These are phyloP conservation scores for Leptopilina boulardi DNA, from an alignment of 1,140 invertebrate genomes.

Conservation along the genomic window DNA sequence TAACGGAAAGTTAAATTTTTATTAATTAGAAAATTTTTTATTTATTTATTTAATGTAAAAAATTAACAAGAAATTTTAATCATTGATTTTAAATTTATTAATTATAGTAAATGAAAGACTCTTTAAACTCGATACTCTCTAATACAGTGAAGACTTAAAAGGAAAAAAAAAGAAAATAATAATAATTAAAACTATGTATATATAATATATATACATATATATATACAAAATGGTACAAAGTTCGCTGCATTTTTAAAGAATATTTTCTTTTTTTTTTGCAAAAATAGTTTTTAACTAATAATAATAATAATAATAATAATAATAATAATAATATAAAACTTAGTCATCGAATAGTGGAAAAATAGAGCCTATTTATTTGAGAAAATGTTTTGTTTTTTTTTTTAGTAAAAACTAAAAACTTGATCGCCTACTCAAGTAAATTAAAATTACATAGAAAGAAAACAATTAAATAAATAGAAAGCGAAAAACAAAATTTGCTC, in stretches of 20 bases:
- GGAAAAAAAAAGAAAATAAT: too few relatives aligned
- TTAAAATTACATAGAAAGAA: too few relatives aligned
- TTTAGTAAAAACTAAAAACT: neutral
- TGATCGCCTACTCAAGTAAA: neutral
- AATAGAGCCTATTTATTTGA: conserved; percentile 27
- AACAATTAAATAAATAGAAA: too few relatives aligned
- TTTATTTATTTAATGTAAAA: too few relatives aligned
- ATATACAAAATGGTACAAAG: neutral
- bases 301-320: too few relatives aligned
- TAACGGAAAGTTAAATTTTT: too few relatives aligned
- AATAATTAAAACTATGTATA: too few relatives aligned
- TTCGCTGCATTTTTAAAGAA: conserved; percentile 1
- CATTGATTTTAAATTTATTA: neutral
- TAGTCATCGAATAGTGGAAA: conserved; percentile 4
- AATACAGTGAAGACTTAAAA: conserved; percentile 9
- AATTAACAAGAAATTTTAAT: neutral
- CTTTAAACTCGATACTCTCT: neutral
- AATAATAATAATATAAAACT: too few relatives aligned
- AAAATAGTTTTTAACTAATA: neutral
- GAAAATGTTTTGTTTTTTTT: neutral
- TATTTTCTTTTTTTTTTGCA: neutral
- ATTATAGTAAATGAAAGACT: conserved; percentile 16
- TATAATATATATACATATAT: too few relatives aligned
- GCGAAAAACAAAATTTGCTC: too few relatives aligned
- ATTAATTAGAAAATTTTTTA: too few relatives aligned